Base-by-base conservation (phyloP, 2,113 vertebrate species). In the Glaucomys volans region DNA sequence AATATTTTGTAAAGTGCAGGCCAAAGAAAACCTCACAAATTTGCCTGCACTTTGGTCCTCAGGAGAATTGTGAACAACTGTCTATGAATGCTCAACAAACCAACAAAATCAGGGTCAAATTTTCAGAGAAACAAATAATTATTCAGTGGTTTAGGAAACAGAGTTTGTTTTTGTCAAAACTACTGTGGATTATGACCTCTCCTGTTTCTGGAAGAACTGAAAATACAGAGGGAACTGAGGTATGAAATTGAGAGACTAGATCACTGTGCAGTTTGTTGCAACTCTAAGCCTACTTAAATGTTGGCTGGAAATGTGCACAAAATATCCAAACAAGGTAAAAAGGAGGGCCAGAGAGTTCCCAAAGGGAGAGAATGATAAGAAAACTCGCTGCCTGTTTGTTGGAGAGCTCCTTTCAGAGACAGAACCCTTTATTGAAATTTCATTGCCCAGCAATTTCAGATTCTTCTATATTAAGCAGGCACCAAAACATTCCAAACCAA, bases 381-480 rank as follows among this genome's bases (percentile, higher is more conserved):
- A 94, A 88, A 74, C 32, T 91, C 32, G 35, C 24, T 11, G 74
- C 30, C 81, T 67, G 16, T 44, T 40, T 42, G 2, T 42, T 66
- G 71, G 32, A 90, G 40, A 93, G 35, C n/a, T 83, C 28, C 75
- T 82, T 37, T 90, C 94, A 80, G 50, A 97, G 32, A 77, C 75
- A 90, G 62, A 95, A 69, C 22, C 62, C 44, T 83, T 88, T 92
- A 85, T 24, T 96, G 90, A 96, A 97, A 95, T 96, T 95, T 97
- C 90, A 94, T 82, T 88, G 74, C 37, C 87, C 80, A 85, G 91
- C 50, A 97, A 94, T 94, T 90, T 95, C 74, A 97, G n/a, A 89
- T 94, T 96, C 72, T 95, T 86, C 94, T 96, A 64, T 94, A 95
- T 97, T 96, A 96, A 89, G 94, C 89, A 96, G 91, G 59, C 95